Conservation (phyloP, 2,113 vertebrate genomes). For the Grammomys dolichurus region DNA sequence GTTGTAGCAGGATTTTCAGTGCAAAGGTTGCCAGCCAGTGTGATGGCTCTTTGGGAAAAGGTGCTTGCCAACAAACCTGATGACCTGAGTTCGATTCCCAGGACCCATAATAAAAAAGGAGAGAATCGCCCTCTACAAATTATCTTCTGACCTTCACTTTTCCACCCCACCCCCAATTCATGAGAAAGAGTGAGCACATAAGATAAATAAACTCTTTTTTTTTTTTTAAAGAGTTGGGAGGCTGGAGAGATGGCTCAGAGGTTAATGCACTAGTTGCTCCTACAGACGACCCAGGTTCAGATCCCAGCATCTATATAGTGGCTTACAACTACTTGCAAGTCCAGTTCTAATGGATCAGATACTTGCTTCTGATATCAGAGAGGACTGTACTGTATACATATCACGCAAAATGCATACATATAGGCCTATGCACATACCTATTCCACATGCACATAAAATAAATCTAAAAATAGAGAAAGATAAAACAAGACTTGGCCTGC, state of each 20-base stretch:
- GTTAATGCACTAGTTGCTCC: not conserved
- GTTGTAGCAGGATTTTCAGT: not conserved
- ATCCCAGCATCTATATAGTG: not conserved
- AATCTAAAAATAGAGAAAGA: not conserved
- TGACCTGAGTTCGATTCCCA: not conserved
- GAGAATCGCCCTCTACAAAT: not conserved
- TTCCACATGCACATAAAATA: not conserved
- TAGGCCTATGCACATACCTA: not conserved
- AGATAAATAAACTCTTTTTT: not conserved
- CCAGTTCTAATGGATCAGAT: not conserved
- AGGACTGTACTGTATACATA: not conserved
- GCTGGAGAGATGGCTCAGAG: not conserved
- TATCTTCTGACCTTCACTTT: not conserved
- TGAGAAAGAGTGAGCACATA: not conserved
- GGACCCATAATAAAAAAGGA: not conserved
- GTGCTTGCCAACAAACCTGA: not conserved
- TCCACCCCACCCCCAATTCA: not conserved
- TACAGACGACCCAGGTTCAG: not conserved
- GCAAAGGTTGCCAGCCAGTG: not conserved
- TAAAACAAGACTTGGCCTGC: not conserved
- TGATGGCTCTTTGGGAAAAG: not conserved
- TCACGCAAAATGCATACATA: not conserved
- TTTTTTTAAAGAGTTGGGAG: not conserved
- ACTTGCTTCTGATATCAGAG: not conserved
- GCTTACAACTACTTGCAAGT: not conserved